These are phyloP conservation scores for Ptychoptera contaminata DNA, from an alignment of 2,888 invertebrate species.

Conservation along the genomic window DNA sequence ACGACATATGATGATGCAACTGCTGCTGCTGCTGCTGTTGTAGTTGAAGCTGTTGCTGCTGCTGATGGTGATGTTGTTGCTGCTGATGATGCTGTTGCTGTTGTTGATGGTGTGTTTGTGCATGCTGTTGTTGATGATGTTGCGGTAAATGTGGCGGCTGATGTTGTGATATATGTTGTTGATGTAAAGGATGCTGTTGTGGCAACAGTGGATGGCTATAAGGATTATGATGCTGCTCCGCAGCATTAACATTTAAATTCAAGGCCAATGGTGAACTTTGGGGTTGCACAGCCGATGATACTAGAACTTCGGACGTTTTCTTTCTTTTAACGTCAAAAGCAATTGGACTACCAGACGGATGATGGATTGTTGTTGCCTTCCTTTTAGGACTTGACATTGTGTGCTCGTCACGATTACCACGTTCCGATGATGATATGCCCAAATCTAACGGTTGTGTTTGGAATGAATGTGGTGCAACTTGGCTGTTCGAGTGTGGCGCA, in stretches of 20 bases:
- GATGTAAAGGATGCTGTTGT: constrained; percentile 46
- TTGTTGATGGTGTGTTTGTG: constrained; percentile 1
- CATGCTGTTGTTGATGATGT: not conserved
- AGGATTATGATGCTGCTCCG: constrained; percentile 14
- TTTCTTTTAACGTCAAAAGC: constrained; percentile 47
- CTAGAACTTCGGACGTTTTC: constrained; percentile 19
- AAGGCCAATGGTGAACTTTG: constrained; percentile 9
- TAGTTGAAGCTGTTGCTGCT: constrained; percentile 1
- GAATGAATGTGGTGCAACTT: constrained; percentile 28
- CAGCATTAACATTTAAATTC: constrained; percentile 1
- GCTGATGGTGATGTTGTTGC: constrained; percentile 2
- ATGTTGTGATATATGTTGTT: not conserved
- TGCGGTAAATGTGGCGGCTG: not conserved
- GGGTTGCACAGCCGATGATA: constrained; percentile 5
- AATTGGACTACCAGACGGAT: constrained; percentile 32
- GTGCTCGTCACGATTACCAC: constrained; percentile 21
- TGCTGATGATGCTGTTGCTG: constrained; percentile 1
- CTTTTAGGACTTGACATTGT: constrained; percentile 40
- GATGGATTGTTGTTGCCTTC: constrained; percentile 39
- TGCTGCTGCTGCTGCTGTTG: not conserved
- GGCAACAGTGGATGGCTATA: constrained; percentile 38
- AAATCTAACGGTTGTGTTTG: constrained; percentile 69
- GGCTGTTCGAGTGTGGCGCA: constrained; percentile 19
- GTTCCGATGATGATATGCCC: constrained; percentile 36
- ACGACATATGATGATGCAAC: not conserved